Evolutionary conservation across 2,888 invertebrate species (phyloP), one percentile per base, ranked within the genome.

Genomic region (Dorcus parallelipipedus): DNA sequence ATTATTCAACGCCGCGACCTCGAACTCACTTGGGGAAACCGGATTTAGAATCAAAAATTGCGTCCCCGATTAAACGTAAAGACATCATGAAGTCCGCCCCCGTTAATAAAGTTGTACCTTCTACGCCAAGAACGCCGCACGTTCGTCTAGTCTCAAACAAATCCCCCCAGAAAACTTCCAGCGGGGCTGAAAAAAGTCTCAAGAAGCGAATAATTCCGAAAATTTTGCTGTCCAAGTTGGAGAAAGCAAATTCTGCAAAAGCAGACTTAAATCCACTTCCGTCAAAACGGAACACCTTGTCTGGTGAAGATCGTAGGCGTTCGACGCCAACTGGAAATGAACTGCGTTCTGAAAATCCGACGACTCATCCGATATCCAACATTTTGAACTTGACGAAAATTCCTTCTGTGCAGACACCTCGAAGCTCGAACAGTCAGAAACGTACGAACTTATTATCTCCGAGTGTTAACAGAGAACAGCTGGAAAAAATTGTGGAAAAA

Each of bases 1-100:
- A 47, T 51, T 59, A 49, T 42, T 20, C 48, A 6, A 59, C 57
- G 9, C 63, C 57, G 9, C 45, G 63, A 43, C 43, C 54, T 9
- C 54, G 52, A 52, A 56, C 49, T 10, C 14, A 38, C 14, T 38
- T 42, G 9, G 23, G 23, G 14, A 59, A 59, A 40, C 26, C 26
- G 26, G 23, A 41, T n/a, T 43, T 52, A 20, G 49, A 17, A 26
- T 52, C 50, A 23, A 58, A 47, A 56, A 20, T 33, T 10, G 26
- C 51, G 10, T n/a, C 48, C 8, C 26, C 54, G 41, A 51, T 17
- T 33, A 53, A 59, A 45, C 61, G 58, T 8, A 52, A 53, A 17
- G 64, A 58, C 48, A 53, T 33, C 10, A 45, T 69, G 50, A 67
- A 59, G 65, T 67, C 66, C 9, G 63, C 67, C 5, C 62, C 59